Conservation (phyloP, 2,888 invertebrate species). For the Balanococcus diminutus region DNA sequence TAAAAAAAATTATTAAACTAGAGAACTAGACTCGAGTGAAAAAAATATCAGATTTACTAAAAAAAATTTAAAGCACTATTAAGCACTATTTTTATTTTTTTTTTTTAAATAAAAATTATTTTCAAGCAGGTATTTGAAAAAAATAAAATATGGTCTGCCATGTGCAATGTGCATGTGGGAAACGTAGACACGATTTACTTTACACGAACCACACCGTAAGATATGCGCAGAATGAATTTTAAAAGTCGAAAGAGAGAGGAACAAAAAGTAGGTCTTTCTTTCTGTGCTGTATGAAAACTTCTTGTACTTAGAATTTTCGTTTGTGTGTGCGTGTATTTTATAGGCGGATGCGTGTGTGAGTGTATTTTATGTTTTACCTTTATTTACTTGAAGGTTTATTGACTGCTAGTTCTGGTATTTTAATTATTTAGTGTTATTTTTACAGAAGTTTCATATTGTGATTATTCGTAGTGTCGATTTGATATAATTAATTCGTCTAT, state of each 20-base stretch:
- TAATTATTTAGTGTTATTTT: slow-evolving; percentile 52
- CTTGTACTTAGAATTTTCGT: slow-evolving; percentile 33
- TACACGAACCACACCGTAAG: background rate
- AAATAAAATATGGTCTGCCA: no score
- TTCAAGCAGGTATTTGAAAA: no score
- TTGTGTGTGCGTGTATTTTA: slow-evolving; percentile 22
- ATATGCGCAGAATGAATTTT: slow-evolving; percentile 3
- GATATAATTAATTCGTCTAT: background rate
- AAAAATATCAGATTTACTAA: no score
- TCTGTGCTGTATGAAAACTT: slow-evolving; percentile 38
- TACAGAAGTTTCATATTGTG: slow-evolving; percentile 26
- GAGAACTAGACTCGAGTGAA: no score
- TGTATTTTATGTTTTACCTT: slow-evolving; percentile 52
- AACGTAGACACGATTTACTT: no score
- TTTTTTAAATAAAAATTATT: no score
- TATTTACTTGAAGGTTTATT: slow-evolving; percentile 54
- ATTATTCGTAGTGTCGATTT: slow-evolving; percentile 38
- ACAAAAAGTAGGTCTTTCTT: slow-evolving; percentile 41
- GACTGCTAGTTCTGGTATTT: slow-evolving; percentile 53
- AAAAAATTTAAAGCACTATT: no score
- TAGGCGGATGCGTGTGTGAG: slow-evolving; percentile 36
- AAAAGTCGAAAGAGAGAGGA: slow-evolving; percentile 20
- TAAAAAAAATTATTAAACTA: no score
- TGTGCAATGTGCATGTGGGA: no score
- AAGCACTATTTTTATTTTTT: no score